Evolutionary conservation across 2,797 vertebrate genomes (phyloP).

Genomic region (Catostomus latipinnis): DNA sequence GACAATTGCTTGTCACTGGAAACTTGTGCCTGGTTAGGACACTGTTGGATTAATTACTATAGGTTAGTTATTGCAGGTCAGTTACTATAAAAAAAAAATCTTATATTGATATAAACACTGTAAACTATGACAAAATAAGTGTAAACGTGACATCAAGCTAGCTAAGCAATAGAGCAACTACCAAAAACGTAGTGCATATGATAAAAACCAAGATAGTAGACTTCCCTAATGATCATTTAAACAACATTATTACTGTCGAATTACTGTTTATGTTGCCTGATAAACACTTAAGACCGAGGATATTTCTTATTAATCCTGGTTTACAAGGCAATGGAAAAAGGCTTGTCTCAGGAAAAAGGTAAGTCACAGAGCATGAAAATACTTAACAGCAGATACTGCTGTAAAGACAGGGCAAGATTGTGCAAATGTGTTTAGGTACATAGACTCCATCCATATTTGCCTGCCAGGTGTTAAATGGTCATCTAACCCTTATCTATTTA

Average conservation of each 20-base stretch:
- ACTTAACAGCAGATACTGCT: constrained; percentile 90
- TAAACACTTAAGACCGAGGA: constrained; percentile 70
- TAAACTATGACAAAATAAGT: constrained; percentile 42
- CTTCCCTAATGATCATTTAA: constrained; percentile 36
- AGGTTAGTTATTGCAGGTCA: background rate
- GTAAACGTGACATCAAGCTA: constrained; percentile 17
- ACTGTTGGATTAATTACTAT: background rate
- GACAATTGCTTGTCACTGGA: too few relatives aligned
- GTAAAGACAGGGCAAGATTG: constrained; percentile 56
- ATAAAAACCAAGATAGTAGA: constrained; percentile 29
- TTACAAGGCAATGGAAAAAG: constrained; percentile 81
- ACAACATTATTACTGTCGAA: constrained; percentile 26
- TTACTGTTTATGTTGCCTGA: constrained; percentile 21
- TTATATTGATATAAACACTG: constrained; percentile 12
- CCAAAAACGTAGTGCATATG: constrained; percentile 45
- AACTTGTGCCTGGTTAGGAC: too few relatives aligned
- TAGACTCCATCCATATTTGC: constrained; percentile 14
- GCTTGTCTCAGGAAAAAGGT: constrained; percentile 28
- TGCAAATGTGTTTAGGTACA: constrained; percentile 41
- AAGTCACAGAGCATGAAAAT: constrained; percentile 82
- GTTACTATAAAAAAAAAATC: background rate
- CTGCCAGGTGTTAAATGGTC: constrained; percentile 21
- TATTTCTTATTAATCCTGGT: constrained; percentile 72
- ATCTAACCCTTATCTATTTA: background rate
- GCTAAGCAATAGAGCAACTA: constrained; percentile 38